A percentile compares a stretch with the other conserved stretches of the same genome.
Evolutionary conservation across 2,113 vertebrate species (phyloP).

Genomic region (Malurus alboscapulatus): DNA sequence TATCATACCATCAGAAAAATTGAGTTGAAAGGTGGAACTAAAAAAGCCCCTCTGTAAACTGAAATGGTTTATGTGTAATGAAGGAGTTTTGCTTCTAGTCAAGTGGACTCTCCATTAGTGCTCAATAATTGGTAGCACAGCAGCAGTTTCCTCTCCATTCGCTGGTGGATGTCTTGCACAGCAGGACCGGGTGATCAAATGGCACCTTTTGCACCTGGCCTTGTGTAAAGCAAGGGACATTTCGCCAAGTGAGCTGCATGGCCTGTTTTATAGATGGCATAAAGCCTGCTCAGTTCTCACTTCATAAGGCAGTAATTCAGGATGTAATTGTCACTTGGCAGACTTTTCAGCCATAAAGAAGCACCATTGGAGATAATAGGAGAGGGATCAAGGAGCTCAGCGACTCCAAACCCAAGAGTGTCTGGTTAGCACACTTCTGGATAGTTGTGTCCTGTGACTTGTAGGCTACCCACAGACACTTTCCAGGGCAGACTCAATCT

Average conservation of each 20-base stretch:
- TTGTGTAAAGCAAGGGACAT: background rate
- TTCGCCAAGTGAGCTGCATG: background rate
- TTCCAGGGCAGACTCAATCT: background rate
- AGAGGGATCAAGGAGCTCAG: background rate
- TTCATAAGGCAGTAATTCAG: conserved; percentile 5
- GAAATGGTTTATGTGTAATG: background rate
- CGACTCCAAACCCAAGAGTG: background rate
- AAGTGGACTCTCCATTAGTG: background rate
- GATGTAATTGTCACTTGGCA: background rate
- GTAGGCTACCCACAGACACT: background rate
- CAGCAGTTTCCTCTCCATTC: background rate
- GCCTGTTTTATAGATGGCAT: background rate
- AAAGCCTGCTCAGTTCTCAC: background rate
- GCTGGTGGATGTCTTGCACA: accelerated
- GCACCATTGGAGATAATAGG: background rate
- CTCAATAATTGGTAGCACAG: background rate
- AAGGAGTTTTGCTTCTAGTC: background rate
- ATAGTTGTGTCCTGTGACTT: background rate
- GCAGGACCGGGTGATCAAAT: background rate
- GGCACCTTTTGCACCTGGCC: background rate
- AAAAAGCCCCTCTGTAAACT: background rate
- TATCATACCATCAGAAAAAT: background rate
- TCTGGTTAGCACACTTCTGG: background rate
- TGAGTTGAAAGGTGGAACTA: background rate
- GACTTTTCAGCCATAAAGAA: background rate